Evolutionary conservation across 2,113 vertebrate genomes (phyloP).

Genomic region (Nothoprocta pentlandii): DNA sequence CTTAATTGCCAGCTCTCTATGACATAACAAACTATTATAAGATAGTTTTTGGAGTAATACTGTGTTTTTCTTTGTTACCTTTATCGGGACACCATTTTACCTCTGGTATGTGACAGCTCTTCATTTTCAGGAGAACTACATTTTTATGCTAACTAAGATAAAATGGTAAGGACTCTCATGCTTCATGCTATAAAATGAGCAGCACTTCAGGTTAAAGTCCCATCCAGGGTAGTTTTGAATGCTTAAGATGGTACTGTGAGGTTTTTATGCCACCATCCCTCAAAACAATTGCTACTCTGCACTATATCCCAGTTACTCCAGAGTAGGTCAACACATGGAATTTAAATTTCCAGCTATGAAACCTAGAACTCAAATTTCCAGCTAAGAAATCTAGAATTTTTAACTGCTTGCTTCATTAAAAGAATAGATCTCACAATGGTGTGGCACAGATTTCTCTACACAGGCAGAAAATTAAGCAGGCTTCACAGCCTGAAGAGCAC

Average conservation of each 20-base stretch:
- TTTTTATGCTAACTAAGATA: background rate
- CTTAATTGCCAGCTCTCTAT: background rate
- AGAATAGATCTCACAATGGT: background rate
- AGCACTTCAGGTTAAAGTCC: fast-evolving
- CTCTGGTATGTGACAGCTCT: background rate
- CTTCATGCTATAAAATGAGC: background rate
- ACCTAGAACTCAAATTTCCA: background rate
- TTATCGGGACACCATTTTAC: background rate
- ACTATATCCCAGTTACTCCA: background rate
- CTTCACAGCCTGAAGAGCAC: background rate
- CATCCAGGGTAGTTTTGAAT: background rate
- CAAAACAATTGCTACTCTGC: fast-evolving
- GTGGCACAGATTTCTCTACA: too few relatives aligned
- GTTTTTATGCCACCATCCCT: background rate
- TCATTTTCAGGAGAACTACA: background rate
- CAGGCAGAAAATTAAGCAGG: background rate
- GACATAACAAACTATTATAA: background rate
- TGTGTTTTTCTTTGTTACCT: background rate
- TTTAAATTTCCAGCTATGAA: background rate
- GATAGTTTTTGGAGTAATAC: background rate
- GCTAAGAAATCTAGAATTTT: background rate
- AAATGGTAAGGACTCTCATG: background rate
- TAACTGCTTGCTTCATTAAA: background rate
- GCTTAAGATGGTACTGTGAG: fast-evolving
- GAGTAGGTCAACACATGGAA: background rate